Evolutionary conservation across 2,797 vertebrate genomes (phyloP).

Genomic region (Sarcoramphus papa): DNA sequence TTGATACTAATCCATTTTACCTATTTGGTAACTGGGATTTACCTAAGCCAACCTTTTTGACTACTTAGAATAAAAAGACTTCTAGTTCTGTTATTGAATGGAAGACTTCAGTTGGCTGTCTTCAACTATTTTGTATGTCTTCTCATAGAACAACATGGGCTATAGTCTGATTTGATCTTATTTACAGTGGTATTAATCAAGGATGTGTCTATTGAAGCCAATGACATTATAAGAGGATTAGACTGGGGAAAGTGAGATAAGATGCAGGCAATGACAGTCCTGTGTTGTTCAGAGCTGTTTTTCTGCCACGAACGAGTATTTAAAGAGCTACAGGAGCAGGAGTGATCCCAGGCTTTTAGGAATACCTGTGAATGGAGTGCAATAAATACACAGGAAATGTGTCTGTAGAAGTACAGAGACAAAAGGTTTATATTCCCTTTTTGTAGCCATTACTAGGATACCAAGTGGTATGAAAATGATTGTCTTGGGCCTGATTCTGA

Average conservation of each 20-base stretch:
- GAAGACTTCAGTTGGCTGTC: neutral
- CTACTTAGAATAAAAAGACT: neutral
- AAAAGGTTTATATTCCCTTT: neutral
- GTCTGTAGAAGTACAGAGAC: neutral
- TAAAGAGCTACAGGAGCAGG: constrained; percentile 22
- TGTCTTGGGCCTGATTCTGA: neutral
- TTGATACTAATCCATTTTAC: neutral
- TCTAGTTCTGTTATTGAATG: neutral
- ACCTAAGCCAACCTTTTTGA: neutral
- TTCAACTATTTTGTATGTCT: neutral
- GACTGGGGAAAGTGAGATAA: constrained; percentile 41
- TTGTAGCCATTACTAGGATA: neutral
- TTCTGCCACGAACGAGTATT: neutral
- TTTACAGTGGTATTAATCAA: constrained; percentile 6
- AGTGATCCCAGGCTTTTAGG: neutral
- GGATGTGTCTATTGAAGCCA: neutral
- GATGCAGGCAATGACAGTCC: neutral
- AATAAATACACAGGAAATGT: neutral
- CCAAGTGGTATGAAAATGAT: neutral
- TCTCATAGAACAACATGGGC: neutral
- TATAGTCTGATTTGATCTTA: neutral
- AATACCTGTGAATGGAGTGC: neutral
- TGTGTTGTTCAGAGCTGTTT: neutral
- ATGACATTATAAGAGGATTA: constrained; percentile 10
- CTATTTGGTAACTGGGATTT: neutral